Evolutionary conservation across 1,140 invertebrate species (phyloP).

Genomic region (Condylostylus longicornis): DNA sequence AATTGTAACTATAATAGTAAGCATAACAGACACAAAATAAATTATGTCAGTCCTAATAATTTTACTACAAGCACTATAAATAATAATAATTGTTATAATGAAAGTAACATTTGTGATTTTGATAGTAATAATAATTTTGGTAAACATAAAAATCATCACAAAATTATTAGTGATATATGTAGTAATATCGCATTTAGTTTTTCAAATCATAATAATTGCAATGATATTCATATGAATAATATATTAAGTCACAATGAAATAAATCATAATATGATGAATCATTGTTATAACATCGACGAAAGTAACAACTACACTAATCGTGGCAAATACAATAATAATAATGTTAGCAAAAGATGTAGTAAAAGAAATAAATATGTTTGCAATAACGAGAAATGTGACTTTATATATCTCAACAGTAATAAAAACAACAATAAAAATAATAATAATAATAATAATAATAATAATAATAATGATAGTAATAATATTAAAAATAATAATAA

Average conservation of each 20-base stretch:
- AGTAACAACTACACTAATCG: constrained; percentile 21
- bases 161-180: too few relatives aligned
- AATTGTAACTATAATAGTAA: too few relatives aligned
- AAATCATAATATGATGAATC: neutral
- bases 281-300: constrained; percentile 3
- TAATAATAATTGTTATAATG: too few relatives aligned
- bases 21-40: too few relatives aligned
- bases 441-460: constrained; percentile 27
- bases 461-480: constrained; percentile 19
- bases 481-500: constrained; percentile 1
- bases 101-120: too few relatives aligned
- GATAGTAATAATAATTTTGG: too few relatives aligned
- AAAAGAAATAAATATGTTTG: neutral
- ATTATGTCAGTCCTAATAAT: too few relatives aligned
- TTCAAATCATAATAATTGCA: constrained; percentile 2
- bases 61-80: too few relatives aligned
- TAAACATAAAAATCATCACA: too few relatives aligned
- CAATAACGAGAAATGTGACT: neutral
- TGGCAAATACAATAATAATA: too few relatives aligned
- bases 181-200: too few relatives aligned
- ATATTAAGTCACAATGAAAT: neutral
- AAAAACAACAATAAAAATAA: constrained; percentile 14
- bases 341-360: constrained; percentile 4
- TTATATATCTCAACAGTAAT: neutral
- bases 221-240: neutral